phyloP scores from a whole-genome alignment of 2,797 vertebrate genomes.

The Lates japonicus region DNA sequence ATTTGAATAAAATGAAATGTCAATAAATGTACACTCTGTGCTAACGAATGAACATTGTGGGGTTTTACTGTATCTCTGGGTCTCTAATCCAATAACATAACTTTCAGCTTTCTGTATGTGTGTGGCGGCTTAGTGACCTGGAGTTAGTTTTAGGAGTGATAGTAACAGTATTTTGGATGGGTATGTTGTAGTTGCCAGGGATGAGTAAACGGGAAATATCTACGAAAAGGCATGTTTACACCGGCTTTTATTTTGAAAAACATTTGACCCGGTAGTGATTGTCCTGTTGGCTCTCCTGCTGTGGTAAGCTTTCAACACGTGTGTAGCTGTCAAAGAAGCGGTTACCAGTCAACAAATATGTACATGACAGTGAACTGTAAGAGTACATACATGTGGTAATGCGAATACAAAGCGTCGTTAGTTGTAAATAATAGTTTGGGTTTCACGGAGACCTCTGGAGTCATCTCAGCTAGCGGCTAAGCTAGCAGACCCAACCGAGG shows the following conservation, averaged over 20 bases:
- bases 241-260: slow-evolving; percentile 70
- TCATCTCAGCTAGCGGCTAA: slow-evolving; percentile 16
- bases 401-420: not conserved
- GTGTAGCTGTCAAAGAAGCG: slow-evolving; percentile 29
- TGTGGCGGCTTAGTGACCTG: too few relatives aligned
- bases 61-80: too few relatives aligned
- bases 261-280: slow-evolving; percentile 53
- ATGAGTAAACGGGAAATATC: too few relatives aligned
- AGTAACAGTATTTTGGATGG: too few relatives aligned
- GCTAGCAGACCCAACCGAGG: slow-evolving; percentile 3
- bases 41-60: not conserved
- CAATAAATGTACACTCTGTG: slow-evolving; percentile 14
- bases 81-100: too few relatives aligned
- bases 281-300: rapidly evolving
- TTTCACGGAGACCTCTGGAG: not conserved
- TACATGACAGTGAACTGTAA: not conserved
- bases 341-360: not conserved
- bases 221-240: not conserved
- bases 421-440: not conserved
- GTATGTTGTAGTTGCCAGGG: too few relatives aligned
- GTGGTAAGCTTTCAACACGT: not conserved
- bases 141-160: too few relatives aligned
- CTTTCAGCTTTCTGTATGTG: too few relatives aligned
- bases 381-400: not conserved
- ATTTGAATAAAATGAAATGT: slow-evolving; percentile 22